Evolutionary conservation across 1,140 invertebrate species (phyloP), one percentile per base, ranked within the genome.

Genomic region (Carposina sasakii): DNA sequence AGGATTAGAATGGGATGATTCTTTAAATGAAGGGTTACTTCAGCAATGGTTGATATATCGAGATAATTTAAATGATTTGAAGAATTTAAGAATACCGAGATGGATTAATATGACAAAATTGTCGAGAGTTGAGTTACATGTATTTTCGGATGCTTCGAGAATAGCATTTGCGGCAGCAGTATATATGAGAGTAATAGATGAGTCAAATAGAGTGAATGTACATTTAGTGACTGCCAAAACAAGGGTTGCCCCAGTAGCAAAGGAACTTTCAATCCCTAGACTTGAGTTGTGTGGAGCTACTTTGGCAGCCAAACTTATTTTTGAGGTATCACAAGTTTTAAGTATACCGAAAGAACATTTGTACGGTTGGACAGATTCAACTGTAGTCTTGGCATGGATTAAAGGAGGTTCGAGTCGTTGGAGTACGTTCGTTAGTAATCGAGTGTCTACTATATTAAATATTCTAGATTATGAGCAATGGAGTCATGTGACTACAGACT

Each of bases 1-100:
- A 9, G 50, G 65, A 15, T 6, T 67, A 10, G 57, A 63, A 9
- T 85, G 79, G 79, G 81, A 85, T 42, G 49, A 63, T 19, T 3
- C 15, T 6, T 6, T 67, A 8, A 46, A 57, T 23, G 8, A 24
- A n/a, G 34, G 54, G 2, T n/a, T 57, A 8, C 9, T 12, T 24
- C 6, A 9, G 30, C 13, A 54, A 30, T 51, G 48, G 48, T 22
- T 41, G 2, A 24, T 12, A 12, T 41, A 23, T 15, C 4, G 20
- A 41, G 21, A 23, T 3, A 22, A 4, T 3, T 41, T 41, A 15
- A 13, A 23, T 2, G 21, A 23, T 8, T n/a, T 41, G 22, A 41
- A 12, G 2, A 21, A 44, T 6, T 43, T 55, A 5, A 22, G 21
- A 2, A 16, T 48, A 8, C 45, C 45, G n/a, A 48, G 45, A 37